Evolutionary conservation across 2,888 invertebrate genomes (phyloP).

Genomic region (Gerris lacustris): DNA sequence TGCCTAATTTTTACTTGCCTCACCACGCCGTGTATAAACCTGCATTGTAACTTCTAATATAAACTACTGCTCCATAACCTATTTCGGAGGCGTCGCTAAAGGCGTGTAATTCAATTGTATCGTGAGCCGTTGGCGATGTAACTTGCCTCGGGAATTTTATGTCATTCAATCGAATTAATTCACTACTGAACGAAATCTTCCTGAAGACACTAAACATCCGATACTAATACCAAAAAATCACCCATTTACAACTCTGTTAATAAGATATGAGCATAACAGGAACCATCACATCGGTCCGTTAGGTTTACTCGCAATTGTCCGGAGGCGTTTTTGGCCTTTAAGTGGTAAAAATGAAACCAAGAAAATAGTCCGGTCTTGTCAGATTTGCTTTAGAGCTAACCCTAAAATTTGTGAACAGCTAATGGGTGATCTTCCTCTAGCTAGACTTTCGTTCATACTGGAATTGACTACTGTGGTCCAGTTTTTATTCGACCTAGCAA

Average conservation of each 20-base stretch:
- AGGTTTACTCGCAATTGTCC: not conserved
- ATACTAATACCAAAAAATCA: not conserved
- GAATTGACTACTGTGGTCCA: slow-evolving; percentile 5
- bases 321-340: not conserved
- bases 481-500: not conserved
- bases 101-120: too few species aligned
- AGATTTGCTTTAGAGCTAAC: not conserved
- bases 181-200: not conserved
- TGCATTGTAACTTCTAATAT: too few species aligned
- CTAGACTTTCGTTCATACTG: slow-evolving; percentile 4
- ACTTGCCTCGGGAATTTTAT: too few species aligned
- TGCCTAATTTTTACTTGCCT: too few species aligned
- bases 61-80: too few species aligned
- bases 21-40: too few species aligned
- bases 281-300: slow-evolving; percentile 3
- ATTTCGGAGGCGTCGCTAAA: too few species aligned
- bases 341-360: not conserved
- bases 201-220: slow-evolving; percentile 1
- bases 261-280: not conserved
- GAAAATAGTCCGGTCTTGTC: not conserved
- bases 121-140: too few species aligned
- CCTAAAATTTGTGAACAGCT: not conserved
- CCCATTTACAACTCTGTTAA: not conserved
- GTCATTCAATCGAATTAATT: too few species aligned
- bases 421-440: slow-evolving; percentile 3